These are phyloP conservation scores for Synanthedon andrenaeformis DNA, from an alignment of 2,888 invertebrate genomes.

Conservation along the genomic window DNA sequence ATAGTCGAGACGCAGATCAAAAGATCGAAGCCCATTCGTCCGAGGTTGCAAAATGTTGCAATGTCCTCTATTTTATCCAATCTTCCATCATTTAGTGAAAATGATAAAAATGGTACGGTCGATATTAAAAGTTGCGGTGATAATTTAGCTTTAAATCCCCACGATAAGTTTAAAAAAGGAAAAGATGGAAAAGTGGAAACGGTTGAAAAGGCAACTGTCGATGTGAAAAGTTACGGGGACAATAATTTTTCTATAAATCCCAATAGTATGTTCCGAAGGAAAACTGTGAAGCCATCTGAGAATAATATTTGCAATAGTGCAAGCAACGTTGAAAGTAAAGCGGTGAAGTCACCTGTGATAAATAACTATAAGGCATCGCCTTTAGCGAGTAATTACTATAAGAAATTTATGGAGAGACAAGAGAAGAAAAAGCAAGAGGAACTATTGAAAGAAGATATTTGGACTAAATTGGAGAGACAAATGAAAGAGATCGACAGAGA, in stretches of 20 bases:
- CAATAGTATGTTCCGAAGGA: not conserved
- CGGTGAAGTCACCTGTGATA: slow-evolving; percentile 1
- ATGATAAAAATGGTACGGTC: too few species aligned
- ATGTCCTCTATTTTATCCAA: not conserved
- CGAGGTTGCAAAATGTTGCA: not conserved
- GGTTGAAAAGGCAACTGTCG: not conserved
- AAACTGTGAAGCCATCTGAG: not conserved
- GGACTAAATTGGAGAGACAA: slow-evolving; percentile 23
- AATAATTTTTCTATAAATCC: not conserved
- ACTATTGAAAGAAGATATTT: slow-evolving; percentile 21
- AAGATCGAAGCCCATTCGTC: not conserved
- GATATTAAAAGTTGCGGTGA: too few species aligned
- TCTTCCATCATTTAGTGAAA: too few species aligned
- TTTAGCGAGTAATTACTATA: slow-evolving; percentile 28
- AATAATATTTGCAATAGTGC: not conserved
- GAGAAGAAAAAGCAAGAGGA: slow-evolving; percentile 2
- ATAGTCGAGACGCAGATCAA: not conserved
- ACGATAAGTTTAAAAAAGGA: not conserved
- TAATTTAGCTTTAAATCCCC: too few species aligned
- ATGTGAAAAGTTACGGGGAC: not conserved
- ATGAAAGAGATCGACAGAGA: slow-evolving; percentile 32
- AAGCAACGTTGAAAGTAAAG: not conserved
- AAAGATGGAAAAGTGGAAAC: not conserved
- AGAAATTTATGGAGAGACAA: slow-evolving; percentile 20
- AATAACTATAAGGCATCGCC: slow-evolving; percentile 19